Evolutionary conservation across 1,140 invertebrate species (phyloP).

Genomic region (Venturia canescens): DNA sequence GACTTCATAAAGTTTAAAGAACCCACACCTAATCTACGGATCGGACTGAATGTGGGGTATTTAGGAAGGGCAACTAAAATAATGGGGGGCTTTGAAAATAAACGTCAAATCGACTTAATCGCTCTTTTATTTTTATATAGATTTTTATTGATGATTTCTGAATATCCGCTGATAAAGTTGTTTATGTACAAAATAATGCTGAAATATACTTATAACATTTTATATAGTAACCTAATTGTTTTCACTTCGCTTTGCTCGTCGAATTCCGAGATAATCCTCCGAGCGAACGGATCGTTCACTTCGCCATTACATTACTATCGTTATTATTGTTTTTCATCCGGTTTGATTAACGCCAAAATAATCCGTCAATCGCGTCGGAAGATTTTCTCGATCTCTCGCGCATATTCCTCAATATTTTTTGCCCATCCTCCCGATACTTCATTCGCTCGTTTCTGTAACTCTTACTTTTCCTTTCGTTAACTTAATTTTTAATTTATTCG

Average conservation of each 20-base stretch:
- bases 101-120: neutral
- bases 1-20: too few species aligned
- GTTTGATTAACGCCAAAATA: neutral
- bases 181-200: slow-evolving; percentile 75
- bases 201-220: slow-evolving; percentile 65
- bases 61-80: neutral
- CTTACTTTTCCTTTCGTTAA: slow-evolving; percentile 13
- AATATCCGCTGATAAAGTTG: slow-evolving; percentile 72
- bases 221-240: slow-evolving; percentile 47
- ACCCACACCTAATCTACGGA: too few species aligned
- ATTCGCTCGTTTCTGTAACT: slow-evolving; percentile 37
- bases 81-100: neutral
- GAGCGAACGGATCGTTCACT: slow-evolving; percentile 14
- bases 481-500: slow-evolving; percentile 35
- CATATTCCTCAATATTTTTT: slow-evolving; percentile 2
- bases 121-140: slow-evolving; percentile 61
- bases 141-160: slow-evolving; percentile 70
- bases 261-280: neutral
- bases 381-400: neutral
- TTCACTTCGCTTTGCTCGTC: neutral
- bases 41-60: neutral
- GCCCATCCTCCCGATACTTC: slow-evolving; percentile 2
- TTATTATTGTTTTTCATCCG: neutral
- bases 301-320: neutral
- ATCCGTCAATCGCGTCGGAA: neutral